These are phyloP conservation scores for Sarcophaga bullata DNA, from an alignment of 1,140 invertebrate genomes.

Conservation along the genomic window DNA sequence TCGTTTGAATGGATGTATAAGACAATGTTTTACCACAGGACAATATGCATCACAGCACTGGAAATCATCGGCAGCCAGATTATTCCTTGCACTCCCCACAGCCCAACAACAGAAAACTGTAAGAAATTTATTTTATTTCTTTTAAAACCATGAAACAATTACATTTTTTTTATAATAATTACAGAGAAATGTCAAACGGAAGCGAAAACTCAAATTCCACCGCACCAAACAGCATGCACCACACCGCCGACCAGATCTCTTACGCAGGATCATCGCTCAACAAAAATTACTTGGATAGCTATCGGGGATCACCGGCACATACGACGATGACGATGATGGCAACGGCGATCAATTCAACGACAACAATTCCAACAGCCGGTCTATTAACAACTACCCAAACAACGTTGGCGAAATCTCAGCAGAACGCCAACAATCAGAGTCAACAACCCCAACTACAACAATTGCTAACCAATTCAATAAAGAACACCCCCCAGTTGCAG, in stretches of 20 bases:
- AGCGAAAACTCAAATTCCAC: conserved; percentile 79
- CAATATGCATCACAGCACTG: conserved; percentile 61
- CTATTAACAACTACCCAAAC: conserved; percentile 40
- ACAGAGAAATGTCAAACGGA: conserved; percentile 71
- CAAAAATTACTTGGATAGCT: conserved; percentile 73
- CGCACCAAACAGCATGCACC: conserved; percentile 81
- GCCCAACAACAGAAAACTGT: conserved; percentile 59
- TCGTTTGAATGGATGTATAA: conserved; percentile 65
- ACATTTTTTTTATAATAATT: conserved; percentile 29
- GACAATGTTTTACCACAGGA: conserved; percentile 67
- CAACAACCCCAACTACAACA: conserved; percentile 31
- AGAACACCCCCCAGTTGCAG: conserved; percentile 44
- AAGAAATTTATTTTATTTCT: conserved; percentile 47
- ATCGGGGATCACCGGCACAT: conserved; percentile 68
- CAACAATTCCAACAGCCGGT: conserved; percentile 51
- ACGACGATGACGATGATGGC: conserved; percentile 56
- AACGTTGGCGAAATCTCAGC: conserved; percentile 26
- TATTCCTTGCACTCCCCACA: conserved; percentile 65
- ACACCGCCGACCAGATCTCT: conserved; percentile 65
- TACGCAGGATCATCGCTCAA: conserved; percentile 66
- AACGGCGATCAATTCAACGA: conserved; percentile 51
- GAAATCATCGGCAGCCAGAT: conserved; percentile 63
- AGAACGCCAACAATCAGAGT: not conserved
- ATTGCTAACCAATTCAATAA: conserved; percentile 32
- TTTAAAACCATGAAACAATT: conserved; percentile 20